Evolutionary conservation across 2,888 invertebrate species (phyloP).

Genomic region (Biston stratarius): DNA sequence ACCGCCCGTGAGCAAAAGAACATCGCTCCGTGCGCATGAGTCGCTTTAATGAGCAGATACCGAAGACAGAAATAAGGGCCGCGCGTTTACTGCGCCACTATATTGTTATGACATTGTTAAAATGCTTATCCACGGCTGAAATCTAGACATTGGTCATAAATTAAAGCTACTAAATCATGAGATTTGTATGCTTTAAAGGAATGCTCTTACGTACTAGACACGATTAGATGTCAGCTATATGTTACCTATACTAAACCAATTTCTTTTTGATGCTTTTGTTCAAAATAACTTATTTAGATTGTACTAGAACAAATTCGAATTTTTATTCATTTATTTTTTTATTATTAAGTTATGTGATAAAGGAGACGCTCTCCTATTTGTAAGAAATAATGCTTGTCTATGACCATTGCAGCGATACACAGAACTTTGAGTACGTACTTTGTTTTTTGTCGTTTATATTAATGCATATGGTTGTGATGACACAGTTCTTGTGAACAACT

Average conservation of each 20-base stretch:
- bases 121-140: slow-evolving; percentile 66
- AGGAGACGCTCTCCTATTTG: no score
- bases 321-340: background rate
- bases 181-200: slow-evolving; percentile 39
- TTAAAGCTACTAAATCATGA: slow-evolving; percentile 47
- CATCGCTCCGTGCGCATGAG: slow-evolving; percentile 61
- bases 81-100: slow-evolving; percentile 75
- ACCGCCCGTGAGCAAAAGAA: slow-evolving; percentile 76
- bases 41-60: slow-evolving; percentile 83
- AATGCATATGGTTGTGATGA: no score
- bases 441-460: no score
- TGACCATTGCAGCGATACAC: no score
- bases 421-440: no score
- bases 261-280: background rate
- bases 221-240: background rate
- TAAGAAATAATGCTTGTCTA: no score
- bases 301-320: background rate
- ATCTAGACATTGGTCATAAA: slow-evolving; percentile 65
- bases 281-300: no score
- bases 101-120: slow-evolving; percentile 83
- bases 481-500: no score
- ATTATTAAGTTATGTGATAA: no score
- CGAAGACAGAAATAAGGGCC: slow-evolving; percentile 84
- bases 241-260: background rate
- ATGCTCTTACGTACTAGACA: slow-evolving; percentile 22